Conservation (phyloP, 2,113 vertebrate species). For the Pachypanchax playfairii region DNA sequence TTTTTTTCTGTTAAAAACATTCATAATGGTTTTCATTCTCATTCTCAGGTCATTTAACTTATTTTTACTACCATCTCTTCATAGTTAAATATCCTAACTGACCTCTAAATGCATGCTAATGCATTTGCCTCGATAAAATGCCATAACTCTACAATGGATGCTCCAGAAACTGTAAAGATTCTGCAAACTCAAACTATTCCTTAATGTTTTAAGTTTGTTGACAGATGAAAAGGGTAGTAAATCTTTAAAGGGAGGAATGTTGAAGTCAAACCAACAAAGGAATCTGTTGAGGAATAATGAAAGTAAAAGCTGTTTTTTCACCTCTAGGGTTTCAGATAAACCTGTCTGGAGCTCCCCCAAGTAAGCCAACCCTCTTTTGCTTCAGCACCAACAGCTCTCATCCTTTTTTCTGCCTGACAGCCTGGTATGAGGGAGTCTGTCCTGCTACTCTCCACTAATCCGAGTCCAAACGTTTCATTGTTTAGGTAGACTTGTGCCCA, state of each 20-base stretch:
- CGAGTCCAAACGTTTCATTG: slow-evolving; percentile 34
- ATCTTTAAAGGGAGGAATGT: not conserved
- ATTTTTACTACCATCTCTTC: slow-evolving; percentile 10
- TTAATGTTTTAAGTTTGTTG: slow-evolving; percentile 9
- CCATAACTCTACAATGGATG: slow-evolving; percentile 20
- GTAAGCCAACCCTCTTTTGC: slow-evolving; percentile 77
- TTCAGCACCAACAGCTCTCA: slow-evolving; percentile 62
- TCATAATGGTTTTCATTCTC: not conserved
- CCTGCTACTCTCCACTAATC: slow-evolving; percentile 71
- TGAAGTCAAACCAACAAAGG: slow-evolving; percentile 1
- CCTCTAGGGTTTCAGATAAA: slow-evolving; percentile 83
- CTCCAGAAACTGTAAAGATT: slow-evolving; percentile 21
- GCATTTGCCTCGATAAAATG: slow-evolving; percentile 30
- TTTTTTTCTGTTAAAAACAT: slow-evolving; percentile 15
- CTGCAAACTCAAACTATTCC: slow-evolving; percentile 49
- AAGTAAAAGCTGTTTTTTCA: slow-evolving; percentile 74
- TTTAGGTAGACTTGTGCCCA: slow-evolving; percentile 59
- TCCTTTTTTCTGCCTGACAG: slow-evolving; percentile 61
- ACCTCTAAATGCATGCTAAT: slow-evolving; percentile 39
- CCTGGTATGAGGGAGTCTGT: slow-evolving; percentile 70
- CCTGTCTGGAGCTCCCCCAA: slow-evolving; percentile 81
- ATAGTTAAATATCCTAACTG: slow-evolving; percentile 9
- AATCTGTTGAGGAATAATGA: slow-evolving; percentile 33
- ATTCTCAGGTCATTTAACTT: slow-evolving; percentile 16
- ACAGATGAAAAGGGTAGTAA: too few relatives aligned